These are phyloP conservation scores for Hedya salicella DNA, from an alignment of 2,888 invertebrate genomes.

Conservation along the genomic window DNA sequence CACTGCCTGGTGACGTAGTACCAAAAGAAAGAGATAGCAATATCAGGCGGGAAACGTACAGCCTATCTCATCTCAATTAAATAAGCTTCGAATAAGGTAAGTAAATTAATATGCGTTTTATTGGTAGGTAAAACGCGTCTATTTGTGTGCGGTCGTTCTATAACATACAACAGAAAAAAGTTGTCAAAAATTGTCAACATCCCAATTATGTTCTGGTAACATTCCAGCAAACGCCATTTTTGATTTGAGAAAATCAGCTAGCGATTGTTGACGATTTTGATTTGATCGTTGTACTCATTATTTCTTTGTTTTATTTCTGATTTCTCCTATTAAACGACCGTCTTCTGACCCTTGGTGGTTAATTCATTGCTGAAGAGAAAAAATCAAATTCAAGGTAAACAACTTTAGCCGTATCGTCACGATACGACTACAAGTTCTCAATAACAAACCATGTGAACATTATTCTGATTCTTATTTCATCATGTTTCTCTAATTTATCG, in stretches of 20 bases:
- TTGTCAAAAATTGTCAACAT: too few relatives aligned
- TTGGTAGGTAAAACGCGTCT: not conserved
- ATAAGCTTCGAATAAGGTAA: too few relatives aligned
- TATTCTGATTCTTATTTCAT: conserved; percentile 8
- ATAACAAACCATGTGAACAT: conserved; percentile 44
- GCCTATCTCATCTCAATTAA: too few relatives aligned
- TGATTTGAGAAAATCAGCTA: conserved; percentile 53
- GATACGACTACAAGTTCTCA: conserved; percentile 21
- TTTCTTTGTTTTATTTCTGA: conserved; percentile 29
- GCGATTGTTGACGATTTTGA: conserved; percentile 44
- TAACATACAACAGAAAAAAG: too few relatives aligned
- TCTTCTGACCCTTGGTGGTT: not conserved
- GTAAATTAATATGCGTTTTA: too few relatives aligned
- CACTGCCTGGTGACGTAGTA: too few relatives aligned
- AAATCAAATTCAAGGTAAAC: conserved; percentile 61
- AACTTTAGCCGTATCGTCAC: conserved; percentile 51
- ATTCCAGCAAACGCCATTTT: conserved; percentile 65
- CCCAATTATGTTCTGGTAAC: conserved; percentile 48
- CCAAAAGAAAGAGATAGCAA: too few relatives aligned
- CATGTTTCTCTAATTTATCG: not conserved
- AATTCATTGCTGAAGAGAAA: conserved; percentile 6
- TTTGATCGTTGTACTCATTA: conserved; percentile 28
- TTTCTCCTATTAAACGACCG: conserved; percentile 9
- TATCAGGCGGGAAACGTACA: too few relatives aligned
- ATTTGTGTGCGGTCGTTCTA: too few relatives aligned